These are phyloP conservation scores for Syngnathus acus DNA, from an alignment of 2,797 vertebrate genomes.

Conservation along the genomic window DNA sequence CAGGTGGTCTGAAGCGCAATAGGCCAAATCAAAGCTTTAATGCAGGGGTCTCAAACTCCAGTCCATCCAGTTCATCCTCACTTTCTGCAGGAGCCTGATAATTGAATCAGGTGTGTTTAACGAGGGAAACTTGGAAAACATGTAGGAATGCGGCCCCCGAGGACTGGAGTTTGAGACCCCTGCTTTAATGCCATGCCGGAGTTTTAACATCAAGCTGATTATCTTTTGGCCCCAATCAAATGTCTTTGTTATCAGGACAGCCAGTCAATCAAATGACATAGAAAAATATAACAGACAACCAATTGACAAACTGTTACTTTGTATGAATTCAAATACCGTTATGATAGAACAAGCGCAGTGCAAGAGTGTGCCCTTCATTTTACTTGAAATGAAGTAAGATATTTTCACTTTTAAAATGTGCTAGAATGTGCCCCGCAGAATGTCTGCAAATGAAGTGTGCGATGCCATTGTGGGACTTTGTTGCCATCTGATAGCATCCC, in stretches of 20 bases:
- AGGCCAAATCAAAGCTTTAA: background rate
- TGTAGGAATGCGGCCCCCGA: too few relatives aligned
- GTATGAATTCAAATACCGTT: too few relatives aligned
- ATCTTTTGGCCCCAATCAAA: slow-evolving; percentile 53
- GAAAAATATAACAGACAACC: background rate
- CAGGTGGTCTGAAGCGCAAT: background rate
- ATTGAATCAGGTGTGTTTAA: too few relatives aligned
- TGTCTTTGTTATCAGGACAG: slow-evolving; percentile 52
- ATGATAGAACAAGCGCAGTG: too few relatives aligned
- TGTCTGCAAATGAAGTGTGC: slow-evolving; percentile 43
- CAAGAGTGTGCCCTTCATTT: too few relatives aligned
- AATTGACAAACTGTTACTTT: background rate
- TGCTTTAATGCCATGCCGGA: background rate
- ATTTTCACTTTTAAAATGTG: too few relatives aligned
- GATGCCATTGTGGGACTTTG: slow-evolving; percentile 55
- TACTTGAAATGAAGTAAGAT: too few relatives aligned
- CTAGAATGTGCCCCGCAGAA: background rate
- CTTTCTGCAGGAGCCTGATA: too few relatives aligned
- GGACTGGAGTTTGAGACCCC: too few relatives aligned
- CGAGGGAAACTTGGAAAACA: too few relatives aligned
- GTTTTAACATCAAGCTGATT: slow-evolving; percentile 55
- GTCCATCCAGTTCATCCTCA: too few relatives aligned
- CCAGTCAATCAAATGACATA: background rate
- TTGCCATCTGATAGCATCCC: slow-evolving; percentile 63
- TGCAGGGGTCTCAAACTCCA: too few relatives aligned